Percentiles rank a stretch among this genome's conserved stretches.
Evolutionary conservation across 2,113 vertebrate species (phyloP).

Genomic region (Pterocles orientalis): DNA sequence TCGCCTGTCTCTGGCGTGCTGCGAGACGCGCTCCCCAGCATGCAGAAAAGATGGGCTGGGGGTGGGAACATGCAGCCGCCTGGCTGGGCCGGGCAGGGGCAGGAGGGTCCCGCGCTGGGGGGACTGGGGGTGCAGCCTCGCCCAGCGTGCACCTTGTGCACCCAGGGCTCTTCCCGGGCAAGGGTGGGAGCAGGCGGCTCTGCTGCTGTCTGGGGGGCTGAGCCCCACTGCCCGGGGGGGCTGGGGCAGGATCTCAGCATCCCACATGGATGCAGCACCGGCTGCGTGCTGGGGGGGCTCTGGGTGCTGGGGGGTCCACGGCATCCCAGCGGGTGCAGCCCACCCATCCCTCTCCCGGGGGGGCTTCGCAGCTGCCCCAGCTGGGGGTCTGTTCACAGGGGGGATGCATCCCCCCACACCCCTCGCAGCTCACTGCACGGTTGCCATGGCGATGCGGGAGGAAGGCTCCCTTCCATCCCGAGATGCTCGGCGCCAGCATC

Average conservation of each 20-base stretch:
- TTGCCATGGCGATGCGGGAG: slow-evolving; percentile 51
- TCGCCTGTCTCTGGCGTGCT: neutral
- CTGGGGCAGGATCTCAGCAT: neutral
- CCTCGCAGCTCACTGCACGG: neutral
- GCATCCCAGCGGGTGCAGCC: neutral
- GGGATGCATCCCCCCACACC: neutral
- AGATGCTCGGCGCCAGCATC: neutral
- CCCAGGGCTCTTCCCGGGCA: neutral
- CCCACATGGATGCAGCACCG: neutral
- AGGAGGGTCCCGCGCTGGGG: neutral
- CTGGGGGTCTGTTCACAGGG: rapidly evolving
- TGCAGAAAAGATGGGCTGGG: neutral
- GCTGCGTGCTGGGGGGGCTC: rapidly evolving
- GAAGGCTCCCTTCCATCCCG: neutral
- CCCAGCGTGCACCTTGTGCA: neutral
- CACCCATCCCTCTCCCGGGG: neutral
- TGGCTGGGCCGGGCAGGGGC: rapidly evolving
- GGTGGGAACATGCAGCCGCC: neutral
- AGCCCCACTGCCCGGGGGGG: neutral
- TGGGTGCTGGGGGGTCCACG: rapidly evolving
- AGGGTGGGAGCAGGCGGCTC: neutral
- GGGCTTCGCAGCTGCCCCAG: rapidly evolving
- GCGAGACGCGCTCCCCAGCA: neutral
- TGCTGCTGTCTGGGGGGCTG: neutral
- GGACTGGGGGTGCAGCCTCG: too few species aligned